Conservation (phyloP, 2,888 invertebrate species). For the Linnaemya vulpina region DNA sequence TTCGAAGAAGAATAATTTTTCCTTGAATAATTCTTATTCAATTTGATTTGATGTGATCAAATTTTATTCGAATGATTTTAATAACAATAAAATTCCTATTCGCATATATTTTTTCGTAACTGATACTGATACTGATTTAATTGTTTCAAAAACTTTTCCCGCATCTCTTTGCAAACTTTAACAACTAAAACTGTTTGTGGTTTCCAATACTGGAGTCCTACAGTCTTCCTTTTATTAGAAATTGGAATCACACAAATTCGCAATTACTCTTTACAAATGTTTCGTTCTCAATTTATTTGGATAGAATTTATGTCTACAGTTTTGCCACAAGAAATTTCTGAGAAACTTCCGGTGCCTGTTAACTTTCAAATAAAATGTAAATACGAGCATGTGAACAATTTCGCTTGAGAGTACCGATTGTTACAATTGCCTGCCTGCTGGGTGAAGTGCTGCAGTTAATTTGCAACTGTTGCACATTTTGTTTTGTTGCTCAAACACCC, state of each 20-base stretch:
- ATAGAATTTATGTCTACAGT: background rate
- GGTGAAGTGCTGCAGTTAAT: conserved; percentile 53
- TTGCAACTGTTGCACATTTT: conserved; percentile 42
- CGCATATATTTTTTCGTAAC: too few species aligned
- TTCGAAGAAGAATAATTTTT: too few species aligned
- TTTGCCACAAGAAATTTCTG: conserved; percentile 23
- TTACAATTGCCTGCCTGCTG: conserved; percentile 27
- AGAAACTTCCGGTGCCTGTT: conserved; percentile 42
- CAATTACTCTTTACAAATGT: conserved; percentile 22
- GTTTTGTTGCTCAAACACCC: background rate
- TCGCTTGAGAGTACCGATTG: background rate
- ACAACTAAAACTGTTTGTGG: too few species aligned
- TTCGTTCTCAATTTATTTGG: background rate
- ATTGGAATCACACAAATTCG: conserved; percentile 18
- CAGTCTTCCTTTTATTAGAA: background rate
- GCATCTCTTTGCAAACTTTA: too few species aligned
- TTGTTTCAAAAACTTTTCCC: too few species aligned
- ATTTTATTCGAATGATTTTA: too few species aligned
- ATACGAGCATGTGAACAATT: background rate
- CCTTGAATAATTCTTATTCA: too few species aligned
- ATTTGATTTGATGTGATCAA: too few species aligned
- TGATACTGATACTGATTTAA: too few species aligned
- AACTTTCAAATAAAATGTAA: conserved; percentile 15
- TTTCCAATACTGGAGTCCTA: background rate
- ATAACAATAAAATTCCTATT: too few species aligned